Evolutionary conservation across 2,888 invertebrate species (phyloP).

Genomic region (Bombylius discolor): DNA sequence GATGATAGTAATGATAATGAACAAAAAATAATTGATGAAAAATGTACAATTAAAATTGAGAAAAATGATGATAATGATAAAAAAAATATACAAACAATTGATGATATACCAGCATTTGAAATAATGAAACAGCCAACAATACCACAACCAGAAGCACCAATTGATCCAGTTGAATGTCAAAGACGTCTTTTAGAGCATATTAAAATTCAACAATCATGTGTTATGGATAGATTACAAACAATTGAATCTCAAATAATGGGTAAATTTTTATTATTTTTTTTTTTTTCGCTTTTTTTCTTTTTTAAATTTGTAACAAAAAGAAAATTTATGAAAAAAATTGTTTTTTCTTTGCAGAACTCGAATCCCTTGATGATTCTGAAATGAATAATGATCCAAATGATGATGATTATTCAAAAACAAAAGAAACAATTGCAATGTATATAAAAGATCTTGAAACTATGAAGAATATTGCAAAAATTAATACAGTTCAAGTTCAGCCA

Average conservation of each 20-base stretch:
- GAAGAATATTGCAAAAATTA: constrained; percentile 50
- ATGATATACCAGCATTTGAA: neutral
- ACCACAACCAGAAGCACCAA: constrained; percentile 71
- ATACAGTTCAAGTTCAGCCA: constrained; percentile 18
- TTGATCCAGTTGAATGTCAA: constrained; percentile 65
- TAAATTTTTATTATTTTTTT: constrained; percentile 19
- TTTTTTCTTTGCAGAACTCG: constrained; percentile 37
- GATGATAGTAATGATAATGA: constrained; percentile 12
- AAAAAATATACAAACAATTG: neutral
- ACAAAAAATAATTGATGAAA: constrained; percentile 14
- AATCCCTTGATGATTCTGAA: constrained; percentile 41
- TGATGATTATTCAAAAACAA: constrained; percentile 50
- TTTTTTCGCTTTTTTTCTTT: constrained; percentile 11
- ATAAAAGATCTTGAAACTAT: constrained; percentile 58
- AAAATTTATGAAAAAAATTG: too few relatives aligned
- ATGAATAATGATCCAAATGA: constrained; percentile 44
- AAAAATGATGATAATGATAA: neutral
- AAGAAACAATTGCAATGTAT: constrained; percentile 61
- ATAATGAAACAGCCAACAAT: constrained; percentile 29
- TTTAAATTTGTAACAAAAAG: neutral
- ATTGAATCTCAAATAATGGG: constrained; percentile 66
- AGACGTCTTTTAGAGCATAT: constrained; percentile 64
- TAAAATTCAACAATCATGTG: constrained; percentile 55
- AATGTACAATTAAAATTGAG: neutral
- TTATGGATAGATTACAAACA: constrained; percentile 56